Evolutionary conservation across 1,140 invertebrate species (phyloP).

Genomic region (Drosophila insularis): DNA sequence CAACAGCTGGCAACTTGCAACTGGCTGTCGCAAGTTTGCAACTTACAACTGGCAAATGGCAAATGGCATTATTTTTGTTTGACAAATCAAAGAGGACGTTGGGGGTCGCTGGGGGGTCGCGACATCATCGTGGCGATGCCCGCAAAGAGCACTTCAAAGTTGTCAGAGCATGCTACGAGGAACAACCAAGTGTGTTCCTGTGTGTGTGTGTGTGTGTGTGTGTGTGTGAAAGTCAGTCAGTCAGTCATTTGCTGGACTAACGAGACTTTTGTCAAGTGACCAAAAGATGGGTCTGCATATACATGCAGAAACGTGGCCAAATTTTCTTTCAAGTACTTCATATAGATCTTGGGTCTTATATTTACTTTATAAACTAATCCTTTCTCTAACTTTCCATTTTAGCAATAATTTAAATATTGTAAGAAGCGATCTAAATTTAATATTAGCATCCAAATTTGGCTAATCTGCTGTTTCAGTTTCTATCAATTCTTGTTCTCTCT

Average conservation of each 20-base stretch:
- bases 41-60: slow-evolving; percentile 51
- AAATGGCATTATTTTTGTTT: slow-evolving; percentile 75
- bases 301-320: slow-evolving; percentile 8
- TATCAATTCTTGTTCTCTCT: slow-evolving; percentile 13
- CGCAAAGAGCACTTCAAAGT: slow-evolving; percentile 69
- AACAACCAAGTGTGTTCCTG: slow-evolving; percentile 67
- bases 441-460: background rate
- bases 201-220: slow-evolving; percentile 20
- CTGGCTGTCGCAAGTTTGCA: background rate
- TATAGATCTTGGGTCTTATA: no score
- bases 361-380: no score
- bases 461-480: slow-evolving; percentile 18
- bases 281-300: slow-evolving; percentile 15
- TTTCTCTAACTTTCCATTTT: background rate
- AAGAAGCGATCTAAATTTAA: background rate
- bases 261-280: slow-evolving; percentile 43
- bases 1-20: slow-evolving; percentile 23
- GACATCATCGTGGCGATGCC: slow-evolving; percentile 42
- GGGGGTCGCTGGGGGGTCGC: slow-evolving; percentile 19
- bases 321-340: slow-evolving; percentile 29
- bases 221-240: slow-evolving; percentile 11
- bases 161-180: slow-evolving; percentile 72
- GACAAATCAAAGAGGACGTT: slow-evolving; percentile 59
- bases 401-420: background rate
- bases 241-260: slow-evolving; percentile 49